Evolutionary conservation across 2,888 invertebrate genomes (phyloP), one percentile per base, ranked within the genome.

Genomic region (Hypsopygia costalis): DNA sequence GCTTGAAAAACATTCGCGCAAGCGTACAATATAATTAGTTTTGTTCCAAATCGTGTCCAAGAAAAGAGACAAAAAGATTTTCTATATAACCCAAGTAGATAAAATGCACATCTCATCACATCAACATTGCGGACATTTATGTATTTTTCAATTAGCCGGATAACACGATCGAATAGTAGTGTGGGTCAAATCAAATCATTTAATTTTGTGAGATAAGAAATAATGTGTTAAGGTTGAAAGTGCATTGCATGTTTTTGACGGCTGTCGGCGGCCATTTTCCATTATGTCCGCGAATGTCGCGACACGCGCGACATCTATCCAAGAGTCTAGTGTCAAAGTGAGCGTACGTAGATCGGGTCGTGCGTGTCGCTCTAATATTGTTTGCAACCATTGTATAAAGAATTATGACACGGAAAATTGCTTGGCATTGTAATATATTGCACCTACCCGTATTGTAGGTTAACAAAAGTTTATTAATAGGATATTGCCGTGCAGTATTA

Each of bases 301-400:
- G 85, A 81, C 86, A 86, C 83, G 52, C 63, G 78, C 83, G 85
- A 81, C 86, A 86, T 85, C 83, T 85, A 79, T 77, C 68, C 58
- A 48, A 55, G 27, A 74, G 61, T 81, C 83, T 80, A 86, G 86
- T 85, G 81, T 82, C 81, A 85, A 73, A 76, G 78, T 73, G 74
- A 74, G 65, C 81, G 70, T 70, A 73, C 64, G 49, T 58, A 55
- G 66, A 50, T 68, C 45, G 59, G 65, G 78, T 71, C 66, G 77
- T 68, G 67, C 58, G 54, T 58, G 51, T 55, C 47, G 49, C 46
- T 42, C 45, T 50, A 61, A 52, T 61, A 66, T 70, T 82, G 80
- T 85, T 85, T 83, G 78, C 71, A 72, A 79, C 81, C 78, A 75
- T 82, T 83, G 80, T 81, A 75, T 69, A 57, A 54, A 70, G 65